Conservation (phyloP, 2,888 invertebrate genomes). For the Patella depressa region DNA sequence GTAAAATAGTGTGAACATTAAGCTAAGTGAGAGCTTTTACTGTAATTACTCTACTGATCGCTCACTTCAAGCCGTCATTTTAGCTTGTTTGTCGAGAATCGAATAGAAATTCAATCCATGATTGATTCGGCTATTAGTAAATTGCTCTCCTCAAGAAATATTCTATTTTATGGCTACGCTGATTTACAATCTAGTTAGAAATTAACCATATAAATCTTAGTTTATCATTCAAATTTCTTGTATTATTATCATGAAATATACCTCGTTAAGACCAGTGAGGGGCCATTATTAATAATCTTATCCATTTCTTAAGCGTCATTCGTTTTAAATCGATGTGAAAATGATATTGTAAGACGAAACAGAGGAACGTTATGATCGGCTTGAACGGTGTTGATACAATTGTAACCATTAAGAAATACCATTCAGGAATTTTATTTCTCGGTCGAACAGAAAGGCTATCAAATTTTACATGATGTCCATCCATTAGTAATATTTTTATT, state of each 20-base stretch:
- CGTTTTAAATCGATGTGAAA: too few relatives aligned
- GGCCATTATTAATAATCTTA: slow-evolving; percentile 9
- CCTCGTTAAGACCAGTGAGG: background rate
- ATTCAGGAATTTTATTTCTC: too few relatives aligned
- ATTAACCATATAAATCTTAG: background rate
- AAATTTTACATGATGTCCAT: too few relatives aligned
- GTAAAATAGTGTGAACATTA: slow-evolving; percentile 12
- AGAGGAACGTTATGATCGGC: too few relatives aligned
- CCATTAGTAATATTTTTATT: too few relatives aligned
- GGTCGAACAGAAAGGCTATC: too few relatives aligned
- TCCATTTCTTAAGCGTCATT: background rate
- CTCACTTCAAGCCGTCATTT: slow-evolving; percentile 7
- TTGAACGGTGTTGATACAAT: too few relatives aligned
- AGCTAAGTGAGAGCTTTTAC: slow-evolving; percentile 12
- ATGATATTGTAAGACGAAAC: too few relatives aligned
- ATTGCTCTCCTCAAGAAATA: slow-evolving; percentile 8
- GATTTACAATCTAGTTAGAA: background rate
- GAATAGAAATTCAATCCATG: slow-evolving; percentile 7
- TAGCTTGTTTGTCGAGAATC: slow-evolving; percentile 10
- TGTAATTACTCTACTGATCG: slow-evolving; percentile 9
- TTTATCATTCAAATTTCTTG: background rate
- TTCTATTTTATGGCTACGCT: background rate
- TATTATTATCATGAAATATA: background rate
- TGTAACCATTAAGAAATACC: too few relatives aligned
- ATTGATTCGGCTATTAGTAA: slow-evolving; percentile 12